A percentile compares a stretch with the other conserved stretches of the same genome.
These are phyloP conservation scores for Euproctis similis DNA, from an alignment of 2,888 invertebrate species.

Conservation along the genomic window DNA sequence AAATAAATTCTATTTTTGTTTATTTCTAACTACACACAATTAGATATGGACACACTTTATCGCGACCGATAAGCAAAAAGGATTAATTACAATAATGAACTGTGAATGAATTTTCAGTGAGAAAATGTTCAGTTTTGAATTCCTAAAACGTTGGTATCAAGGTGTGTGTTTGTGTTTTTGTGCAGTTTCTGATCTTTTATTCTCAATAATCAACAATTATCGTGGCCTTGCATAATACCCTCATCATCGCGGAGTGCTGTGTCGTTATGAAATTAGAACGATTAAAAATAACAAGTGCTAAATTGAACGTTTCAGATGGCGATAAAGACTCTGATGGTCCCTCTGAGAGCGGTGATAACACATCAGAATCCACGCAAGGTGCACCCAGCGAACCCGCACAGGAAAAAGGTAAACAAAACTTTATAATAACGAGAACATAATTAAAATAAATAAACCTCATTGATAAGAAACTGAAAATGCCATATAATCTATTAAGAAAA, in stretches of 20 bases:
- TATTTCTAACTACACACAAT: no score
- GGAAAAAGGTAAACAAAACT: constrained; percentile 60
- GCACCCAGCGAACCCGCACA: constrained; percentile 63
- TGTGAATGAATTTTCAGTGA: no score
- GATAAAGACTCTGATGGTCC: constrained; percentile 72
- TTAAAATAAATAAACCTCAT: no score
- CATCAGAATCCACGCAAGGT: constrained; percentile 66
- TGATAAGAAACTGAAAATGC: no score
- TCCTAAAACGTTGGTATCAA: constrained; percentile 66
- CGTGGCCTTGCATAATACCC: constrained; percentile 8
- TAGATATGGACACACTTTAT: no score
- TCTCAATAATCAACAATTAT: constrained; percentile 8
- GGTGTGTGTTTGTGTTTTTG: constrained; percentile 44
- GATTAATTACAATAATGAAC: no score
- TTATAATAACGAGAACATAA: no score
- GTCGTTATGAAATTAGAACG: constrained; percentile 27
- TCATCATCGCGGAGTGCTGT: constrained; percentile 17
- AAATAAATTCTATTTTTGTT: no score
- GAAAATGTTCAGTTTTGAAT: constrained; percentile 69
- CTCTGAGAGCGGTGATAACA: constrained; percentile 71
- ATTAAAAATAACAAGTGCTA: constrained; percentile 27
- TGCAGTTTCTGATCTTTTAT: constrained; percentile 5
- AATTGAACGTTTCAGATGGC: constrained; percentile 56
- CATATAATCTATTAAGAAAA: no score
- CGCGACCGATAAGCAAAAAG: no score